phyloP scores from a whole-genome alignment of 2,797 vertebrate species.

The Pangasius sanitwongsei region DNA sequence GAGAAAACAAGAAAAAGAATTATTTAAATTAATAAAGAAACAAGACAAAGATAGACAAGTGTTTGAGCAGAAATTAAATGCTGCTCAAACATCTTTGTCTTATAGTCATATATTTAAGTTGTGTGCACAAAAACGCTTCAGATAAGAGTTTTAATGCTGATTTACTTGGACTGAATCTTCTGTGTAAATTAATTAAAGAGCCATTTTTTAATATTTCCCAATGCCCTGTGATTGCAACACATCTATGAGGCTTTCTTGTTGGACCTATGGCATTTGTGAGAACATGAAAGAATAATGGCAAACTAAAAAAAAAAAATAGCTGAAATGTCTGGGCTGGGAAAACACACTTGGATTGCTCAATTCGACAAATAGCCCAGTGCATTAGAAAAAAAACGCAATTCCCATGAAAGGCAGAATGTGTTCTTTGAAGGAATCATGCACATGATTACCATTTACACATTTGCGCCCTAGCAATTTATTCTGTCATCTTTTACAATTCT shows the following conservation, averaged over 20 bases:
- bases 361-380: not conserved
- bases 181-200: not conserved
- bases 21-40: not conserved
- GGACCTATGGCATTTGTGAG: not conserved
- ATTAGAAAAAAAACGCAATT: not conserved
- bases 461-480: not conserved
- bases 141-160: not conserved
- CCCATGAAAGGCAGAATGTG: not conserved
- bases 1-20: not conserved
- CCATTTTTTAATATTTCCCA: not conserved
- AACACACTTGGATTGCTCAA: too few relatives aligned
- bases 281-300: not conserved
- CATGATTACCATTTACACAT: not conserved
- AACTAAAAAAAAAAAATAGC: not conserved
- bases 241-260: not conserved
- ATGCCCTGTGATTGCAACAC: not conserved
- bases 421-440: not conserved
- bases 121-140: not conserved
- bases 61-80: not conserved
- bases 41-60: not conserved
- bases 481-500: constrained; percentile 4
- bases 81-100: not conserved
- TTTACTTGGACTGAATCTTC: not conserved
- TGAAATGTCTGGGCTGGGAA: not conserved
- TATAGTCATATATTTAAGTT: not conserved